Evolutionary conservation across 2,888 invertebrate genomes (phyloP), one percentile per base, ranked within the genome.

Genomic region (Trachelus iudaicus): DNA sequence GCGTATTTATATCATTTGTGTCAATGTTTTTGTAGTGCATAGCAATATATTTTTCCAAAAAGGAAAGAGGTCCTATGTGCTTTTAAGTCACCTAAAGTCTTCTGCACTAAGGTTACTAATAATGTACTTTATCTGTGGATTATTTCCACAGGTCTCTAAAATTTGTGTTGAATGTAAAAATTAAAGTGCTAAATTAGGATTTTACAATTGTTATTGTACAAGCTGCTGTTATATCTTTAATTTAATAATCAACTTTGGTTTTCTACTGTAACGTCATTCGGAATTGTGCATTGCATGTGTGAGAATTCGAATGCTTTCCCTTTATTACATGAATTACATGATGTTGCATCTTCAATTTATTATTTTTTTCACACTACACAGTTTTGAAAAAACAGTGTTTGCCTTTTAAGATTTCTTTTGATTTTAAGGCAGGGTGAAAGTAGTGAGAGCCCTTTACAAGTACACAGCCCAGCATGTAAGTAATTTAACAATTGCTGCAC

Each of bases 401-500:
- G 56, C 56, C 23, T 56, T 56, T 56, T 15, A 56, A 56, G 56
- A 30, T 34, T 35, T 69, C 35, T 77, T 81, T 83, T 80, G 23
- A 83, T 75, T 88, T 88, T 73, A 87, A 93, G 93, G 93, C 73
- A 92, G 91, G 81, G 93, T 94, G 34, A 93, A 93, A 89, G 94
- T 94, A 76, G 93, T 94, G 15, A 90, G 93, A 84, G 94, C 94
- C 13, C 83, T 93, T 77, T 94, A 93, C 88, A 92, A 92, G 79
- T 94, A 94, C 85, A 92, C 91, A 76, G 94, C 94, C 30, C 93
- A 93, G 84, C 92, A 93, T 89, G 94, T 94, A 90, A 90, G 92
- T 89, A 83, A 34, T 0, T 56, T 56, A 23, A 56, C 9, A 9
- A 56, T 23, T 23, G 23, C 23, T 23, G 56, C 56, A 56, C 56